Evolutionary conservation across 2,797 vertebrate genomes (phyloP), one percentile per base, ranked within the genome.

Genomic region (Microctenopoma lineatum): DNA sequence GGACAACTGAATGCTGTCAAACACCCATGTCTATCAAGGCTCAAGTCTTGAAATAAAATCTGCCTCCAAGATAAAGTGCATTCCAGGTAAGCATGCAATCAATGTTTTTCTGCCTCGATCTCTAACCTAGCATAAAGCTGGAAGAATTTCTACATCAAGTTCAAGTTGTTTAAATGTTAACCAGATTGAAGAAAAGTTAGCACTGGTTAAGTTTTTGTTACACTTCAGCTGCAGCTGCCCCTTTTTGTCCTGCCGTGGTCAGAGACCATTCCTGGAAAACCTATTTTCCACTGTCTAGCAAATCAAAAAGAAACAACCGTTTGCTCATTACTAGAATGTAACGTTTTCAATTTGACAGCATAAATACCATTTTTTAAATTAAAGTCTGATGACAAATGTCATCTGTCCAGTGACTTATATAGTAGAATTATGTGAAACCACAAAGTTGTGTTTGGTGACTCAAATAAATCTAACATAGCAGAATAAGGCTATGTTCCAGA

Each of bases 1-100:
- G 46, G 66, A 77, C 41, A 74, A 59, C 45, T 9, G 21, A 59
- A 29, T 12, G 27, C 26, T 55, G 48, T 46, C 3, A 7, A 26
- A 63, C 3, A 1, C 70, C 47, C 47, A 42, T 7, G 26, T 62
- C 66, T 52, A 73, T 79, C 73, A 75, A 75, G 44, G 26, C 26
- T 65, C 51, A 45, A 25, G 58, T 60, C 42, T 55, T 52, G 7
- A 59, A 55, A 60, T 64, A 18, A 80, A 71, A 72, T 45, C 54
- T 59, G 56, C 50, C 75, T 73, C 13, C 5, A 4, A 78, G 54
- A 72, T 72, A 62, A 83, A 80, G 65, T 53, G 60, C 79, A 85
- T 75, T 77, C 71, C 74, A 55, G 18, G 16, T 0, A 45, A 2
- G 7, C 7, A 45, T n/a, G 6, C 42, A 44, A 44, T 7, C 2